Evolutionary conservation across 1,140 invertebrate species (phyloP).

Genomic region (Nephotettix cincticeps): DNA sequence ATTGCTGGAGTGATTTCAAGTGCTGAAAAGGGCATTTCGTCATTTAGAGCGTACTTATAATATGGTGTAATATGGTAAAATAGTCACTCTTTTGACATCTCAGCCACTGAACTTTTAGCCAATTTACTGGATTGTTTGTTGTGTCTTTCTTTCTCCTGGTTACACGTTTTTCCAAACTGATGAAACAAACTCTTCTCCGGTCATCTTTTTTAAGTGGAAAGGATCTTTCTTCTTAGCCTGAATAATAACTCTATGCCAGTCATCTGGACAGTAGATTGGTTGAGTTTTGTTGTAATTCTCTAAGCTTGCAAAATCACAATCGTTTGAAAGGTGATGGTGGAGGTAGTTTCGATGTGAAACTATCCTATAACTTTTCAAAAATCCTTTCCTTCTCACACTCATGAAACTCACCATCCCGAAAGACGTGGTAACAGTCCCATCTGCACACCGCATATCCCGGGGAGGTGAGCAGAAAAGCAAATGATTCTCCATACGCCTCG

Average conservation of each 20-base stretch:
- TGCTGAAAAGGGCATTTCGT: constrained; percentile 22
- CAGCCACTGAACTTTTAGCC: constrained; percentile 36
- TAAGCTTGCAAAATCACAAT: constrained; percentile 38
- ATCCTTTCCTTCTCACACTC: too few species aligned
- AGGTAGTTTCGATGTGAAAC: too few species aligned
- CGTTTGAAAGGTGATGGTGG: constrained; percentile 39
- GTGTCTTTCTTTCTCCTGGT: constrained; percentile 23
- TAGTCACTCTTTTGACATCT: constrained; percentile 35
- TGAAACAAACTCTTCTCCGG: constrained; percentile 25
- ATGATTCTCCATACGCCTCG: too few species aligned
- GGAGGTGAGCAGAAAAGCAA: too few species aligned
- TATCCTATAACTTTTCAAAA: too few species aligned
- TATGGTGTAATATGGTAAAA: constrained; percentile 26
- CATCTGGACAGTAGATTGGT: constrained; percentile 23
- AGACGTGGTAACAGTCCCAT: too few species aligned
- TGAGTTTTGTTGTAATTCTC: constrained; percentile 33
- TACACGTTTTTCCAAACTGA: constrained; percentile 8
- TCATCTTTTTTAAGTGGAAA: constrained; percentile 13
- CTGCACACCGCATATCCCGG: too few species aligned
- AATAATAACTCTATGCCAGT: constrained; percentile 21
- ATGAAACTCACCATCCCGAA: too few species aligned
- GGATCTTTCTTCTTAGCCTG: constrained; percentile 10
- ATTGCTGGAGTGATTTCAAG: constrained; percentile 7
- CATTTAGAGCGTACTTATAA: constrained; percentile 20
- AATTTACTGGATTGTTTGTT: constrained; percentile 30